Evolutionary conservation across 2,113 vertebrate genomes (phyloP).

Genomic region (Alligator sinensis): DNA sequence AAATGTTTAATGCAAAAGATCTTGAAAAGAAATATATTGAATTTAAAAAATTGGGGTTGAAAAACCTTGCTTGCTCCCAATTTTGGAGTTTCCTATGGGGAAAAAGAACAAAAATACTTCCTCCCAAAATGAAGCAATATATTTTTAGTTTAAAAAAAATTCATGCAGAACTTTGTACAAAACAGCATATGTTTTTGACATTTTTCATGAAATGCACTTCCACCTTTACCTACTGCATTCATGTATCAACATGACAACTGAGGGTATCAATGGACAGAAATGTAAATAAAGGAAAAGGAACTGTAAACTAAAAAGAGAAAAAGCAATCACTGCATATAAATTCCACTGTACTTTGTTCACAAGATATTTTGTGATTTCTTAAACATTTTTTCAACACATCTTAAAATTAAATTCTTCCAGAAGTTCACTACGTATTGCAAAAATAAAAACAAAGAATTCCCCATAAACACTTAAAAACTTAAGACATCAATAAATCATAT

Average conservation of each 20-base stretch:
- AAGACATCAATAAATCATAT: background rate
- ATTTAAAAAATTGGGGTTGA: background rate
- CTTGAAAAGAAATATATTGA: background rate
- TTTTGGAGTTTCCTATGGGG: background rate
- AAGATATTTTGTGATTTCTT: background rate
- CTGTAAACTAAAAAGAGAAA: background rate
- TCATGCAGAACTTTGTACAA: too few species aligned
- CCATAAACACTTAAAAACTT: accelerated
- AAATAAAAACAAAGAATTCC: background rate
- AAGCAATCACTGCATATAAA: background rate
- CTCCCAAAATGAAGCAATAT: accelerated
- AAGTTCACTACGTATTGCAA: accelerated
- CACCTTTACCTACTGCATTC: background rate
- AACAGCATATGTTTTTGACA: background rate
- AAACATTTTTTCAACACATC: background rate
- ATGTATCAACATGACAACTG: background rate
- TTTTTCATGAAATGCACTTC: background rate
- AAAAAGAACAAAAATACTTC: background rate
- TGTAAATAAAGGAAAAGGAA: background rate
- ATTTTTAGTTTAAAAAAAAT: background rate
- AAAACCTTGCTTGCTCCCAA: background rate
- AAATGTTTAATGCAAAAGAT: background rate
- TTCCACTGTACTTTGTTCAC: background rate
- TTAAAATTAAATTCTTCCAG: background rate
- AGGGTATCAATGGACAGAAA: background rate